Evolutionary conservation across 2,113 vertebrate genomes (phyloP), one percentile per base, ranked within the genome.

Genomic region (Psittacula cyanocephala): DNA sequence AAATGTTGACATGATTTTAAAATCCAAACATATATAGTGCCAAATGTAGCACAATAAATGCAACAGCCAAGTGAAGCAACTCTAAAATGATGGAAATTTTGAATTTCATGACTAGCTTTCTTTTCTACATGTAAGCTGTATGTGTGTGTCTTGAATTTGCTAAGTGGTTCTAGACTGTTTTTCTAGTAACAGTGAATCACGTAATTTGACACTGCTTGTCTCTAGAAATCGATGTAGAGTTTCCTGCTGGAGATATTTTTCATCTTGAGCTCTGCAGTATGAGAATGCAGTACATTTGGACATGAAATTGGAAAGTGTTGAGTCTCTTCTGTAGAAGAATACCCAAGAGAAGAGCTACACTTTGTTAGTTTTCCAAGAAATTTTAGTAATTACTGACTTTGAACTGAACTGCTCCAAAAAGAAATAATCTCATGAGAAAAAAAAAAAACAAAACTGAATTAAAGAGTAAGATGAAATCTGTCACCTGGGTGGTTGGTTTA

Each of bases 1-100:
- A 96, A 93, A 93, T 47, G 22, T 86, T 94, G 50, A 57, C 46
- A 85, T 91, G 35, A 70, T 93, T 96, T 95, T 90, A 85, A 91
- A 94, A 93, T 52, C n/a, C 68, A 94, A 93, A 83, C 46, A 15
- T 39, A 35, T 3, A 69, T 49, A 80, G 13, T 67, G 94, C 91
- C 83, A 92, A 94, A 37, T 41, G 68, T 83, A 97, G 92, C 60
- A 87, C 63, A 64, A 55, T 87, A 93, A 96, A 93, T 83, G 79
- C 49, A 22, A 49, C 78, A 83, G 81, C 64, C 85, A 91, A 95
- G 35, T 53, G 71, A 39, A 95, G 41, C 50, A 65, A 67, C 50
- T 72, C 76, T 89, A 90, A 78, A 91, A 68, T 82, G 6, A 79
- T 80, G 69, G 65, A 91, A 89, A 95, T 81, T 88, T 88, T 91